Conservation (phyloP, 2,888 invertebrate species). For the Euzetes globulus region DNA sequence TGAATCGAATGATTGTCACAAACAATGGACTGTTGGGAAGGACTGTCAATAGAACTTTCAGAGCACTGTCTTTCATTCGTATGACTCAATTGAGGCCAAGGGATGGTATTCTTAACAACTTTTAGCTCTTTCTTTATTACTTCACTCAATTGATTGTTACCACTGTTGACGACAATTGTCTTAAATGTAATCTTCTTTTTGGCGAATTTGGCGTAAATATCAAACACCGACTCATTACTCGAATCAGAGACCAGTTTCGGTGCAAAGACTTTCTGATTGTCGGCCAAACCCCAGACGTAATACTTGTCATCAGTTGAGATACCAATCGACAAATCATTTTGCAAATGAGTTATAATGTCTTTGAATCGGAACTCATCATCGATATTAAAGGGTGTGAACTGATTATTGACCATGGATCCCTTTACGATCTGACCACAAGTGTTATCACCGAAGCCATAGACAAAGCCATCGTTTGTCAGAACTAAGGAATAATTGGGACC, state of each 20-base stretch:
- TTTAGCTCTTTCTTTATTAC: too few relatives aligned
- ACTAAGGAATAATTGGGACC: background rate
- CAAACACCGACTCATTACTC: too few relatives aligned
- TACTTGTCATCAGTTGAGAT: background rate
- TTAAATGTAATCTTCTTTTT: background rate
- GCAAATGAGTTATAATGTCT: background rate
- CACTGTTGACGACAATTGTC: too few relatives aligned
- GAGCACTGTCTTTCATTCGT: too few relatives aligned
- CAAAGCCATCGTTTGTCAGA: background rate
- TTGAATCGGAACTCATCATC: background rate
- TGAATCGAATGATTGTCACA: too few relatives aligned
- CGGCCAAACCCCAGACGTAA: background rate
- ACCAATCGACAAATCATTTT: background rate
- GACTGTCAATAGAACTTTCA: too few relatives aligned
- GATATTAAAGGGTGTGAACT: background rate
- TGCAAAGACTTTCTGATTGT: background rate
- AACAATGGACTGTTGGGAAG: too few relatives aligned
- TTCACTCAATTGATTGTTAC: too few relatives aligned
- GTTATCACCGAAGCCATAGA: background rate
- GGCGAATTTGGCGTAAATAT: background rate
- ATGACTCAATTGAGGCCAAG: too few relatives aligned
- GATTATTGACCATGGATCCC: background rate
- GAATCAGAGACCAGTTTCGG: too few relatives aligned
- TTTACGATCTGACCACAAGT: background rate
- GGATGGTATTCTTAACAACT: too few relatives aligned